Base-by-base conservation (phyloP, 2,888 invertebrate species). In the Strigamia maritima region DNA sequence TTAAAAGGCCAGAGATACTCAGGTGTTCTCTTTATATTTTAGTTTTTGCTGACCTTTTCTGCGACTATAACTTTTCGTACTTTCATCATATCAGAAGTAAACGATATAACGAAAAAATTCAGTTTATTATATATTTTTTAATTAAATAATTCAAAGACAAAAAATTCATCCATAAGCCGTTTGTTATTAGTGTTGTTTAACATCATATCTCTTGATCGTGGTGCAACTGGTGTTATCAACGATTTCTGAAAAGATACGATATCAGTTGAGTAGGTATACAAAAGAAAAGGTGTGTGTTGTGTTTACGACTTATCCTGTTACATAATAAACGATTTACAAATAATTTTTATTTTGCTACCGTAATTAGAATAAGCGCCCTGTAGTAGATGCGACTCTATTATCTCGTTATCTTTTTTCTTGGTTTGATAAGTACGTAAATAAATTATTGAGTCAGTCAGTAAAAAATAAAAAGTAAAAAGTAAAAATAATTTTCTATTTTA, bases 401-500 rank as follows among this genome's bases (percentile, higher is more conserved):
- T 94, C 24, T 90, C 92, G 79, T 88, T 97, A 28, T 90, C 93
- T 1, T 97, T 94, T n/a, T 86, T 90, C 92, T 83, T 98, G 98
- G 98, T 97, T 97, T 86, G 94, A 95, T 75, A 28, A 28, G 75
- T 75, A 75, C 26, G n/a, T n/a, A n/a, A n/a, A n/a, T n/a, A 91
- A 92, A 82, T 93, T 95, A 16, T n/a, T 87, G 98, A 81, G 93
- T 92, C 81, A 90, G 91, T n/a, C n/a, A n/a, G n/a, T n/a, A n/a
- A n/a, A n/a, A n/a, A n/a, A n/a, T n/a, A n/a, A n/a, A n/a, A n/a
- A n/a, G n/a, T n/a, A 0, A 84, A 92, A 49, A 93, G 94, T 84
- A n/a, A n/a, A n/a, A 97, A 97, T 92, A 19, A 86, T 98, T 79
- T 93, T 93, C n/a, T 82, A 98, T 98, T 86, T 83, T n/a, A n/a